Evolutionary conservation across 2,888 invertebrate species (phyloP).

Genomic region (Spicauda simplicius): DNA sequence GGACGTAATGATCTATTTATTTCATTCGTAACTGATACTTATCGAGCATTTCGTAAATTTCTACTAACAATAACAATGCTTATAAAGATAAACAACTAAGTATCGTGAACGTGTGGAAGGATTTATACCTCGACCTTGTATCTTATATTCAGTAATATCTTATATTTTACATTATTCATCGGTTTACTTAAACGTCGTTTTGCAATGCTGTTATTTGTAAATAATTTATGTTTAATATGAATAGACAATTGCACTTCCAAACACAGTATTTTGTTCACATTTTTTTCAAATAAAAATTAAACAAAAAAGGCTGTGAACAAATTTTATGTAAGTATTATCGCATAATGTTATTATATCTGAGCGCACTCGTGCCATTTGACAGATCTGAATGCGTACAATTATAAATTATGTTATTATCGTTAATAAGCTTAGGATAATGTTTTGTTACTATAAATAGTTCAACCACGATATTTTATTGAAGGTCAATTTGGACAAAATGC

Average conservation of each 20-base stretch:
- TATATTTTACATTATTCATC: no score
- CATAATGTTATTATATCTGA: constrained; percentile 39
- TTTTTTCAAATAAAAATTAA: constrained; percentile 47
- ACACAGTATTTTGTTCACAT: constrained; percentile 52
- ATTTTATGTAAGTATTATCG: constrained; percentile 45
- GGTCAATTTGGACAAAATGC: background rate
- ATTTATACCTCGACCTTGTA: no score
- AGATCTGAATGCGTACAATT: constrained; percentile 49
- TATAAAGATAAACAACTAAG: no score
- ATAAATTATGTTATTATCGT: constrained; percentile 17
- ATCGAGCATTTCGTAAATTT: no score
- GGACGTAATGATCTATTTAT: background rate
- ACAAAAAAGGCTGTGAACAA: constrained; percentile 69
- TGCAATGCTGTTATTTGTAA: background rate
- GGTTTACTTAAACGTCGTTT: background rate
- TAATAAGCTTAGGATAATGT: constrained; percentile 1
- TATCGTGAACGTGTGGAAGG: no score
- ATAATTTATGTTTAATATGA: constrained; percentile 8
- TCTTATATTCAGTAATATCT: no score
- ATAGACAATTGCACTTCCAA: constrained; percentile 17
- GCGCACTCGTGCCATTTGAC: constrained; percentile 56
- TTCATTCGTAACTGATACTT: no score
- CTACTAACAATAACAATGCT: no score
- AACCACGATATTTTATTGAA: background rate
- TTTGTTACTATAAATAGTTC: background rate